A percentile compares a stretch with the other conserved stretches of the same genome.
These are phyloP conservation scores for Scolopax mira DNA, from an alignment of 2,113 vertebrate genomes.

Conservation along the genomic window DNA sequence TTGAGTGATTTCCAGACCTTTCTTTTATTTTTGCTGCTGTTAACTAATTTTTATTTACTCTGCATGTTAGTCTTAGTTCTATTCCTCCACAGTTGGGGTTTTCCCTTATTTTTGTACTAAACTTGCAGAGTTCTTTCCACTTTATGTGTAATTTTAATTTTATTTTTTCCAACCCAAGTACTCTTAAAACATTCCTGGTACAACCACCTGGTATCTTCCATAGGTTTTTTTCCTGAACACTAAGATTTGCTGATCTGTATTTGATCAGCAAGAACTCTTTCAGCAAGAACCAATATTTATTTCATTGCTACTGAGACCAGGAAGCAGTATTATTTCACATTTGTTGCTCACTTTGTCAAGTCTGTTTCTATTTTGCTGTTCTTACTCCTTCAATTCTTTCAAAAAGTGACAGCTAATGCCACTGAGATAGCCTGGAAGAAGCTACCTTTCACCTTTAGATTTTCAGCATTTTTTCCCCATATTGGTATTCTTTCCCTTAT, in stretches of 20 bases:
- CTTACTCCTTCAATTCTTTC: not conserved
- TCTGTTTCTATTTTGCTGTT: not conserved
- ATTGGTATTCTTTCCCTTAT: not conserved
- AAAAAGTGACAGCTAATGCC: not conserved
- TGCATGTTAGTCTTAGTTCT: not conserved
- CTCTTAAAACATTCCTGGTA: not conserved
- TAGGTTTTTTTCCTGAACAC: not conserved
- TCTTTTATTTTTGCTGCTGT: not conserved
- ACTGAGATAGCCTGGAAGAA: not conserved
- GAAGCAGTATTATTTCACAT: slow-evolving; percentile 29
- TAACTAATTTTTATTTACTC: not conserved
- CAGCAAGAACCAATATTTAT: not conserved
- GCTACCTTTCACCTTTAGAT: not conserved
- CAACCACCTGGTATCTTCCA: not conserved
- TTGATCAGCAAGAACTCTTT: not conserved
- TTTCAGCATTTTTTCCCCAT: not conserved
- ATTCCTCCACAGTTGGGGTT: not conserved
- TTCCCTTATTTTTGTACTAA: not conserved
- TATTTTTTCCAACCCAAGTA: not conserved
- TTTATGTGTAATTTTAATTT: not conserved
- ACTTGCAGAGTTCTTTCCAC: not conserved
- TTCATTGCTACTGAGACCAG: not conserved
- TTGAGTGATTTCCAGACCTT: not conserved
- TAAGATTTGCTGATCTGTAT: not conserved
- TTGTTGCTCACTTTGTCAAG: slow-evolving; percentile 16